Evolutionary conservation across 92 coral and sea anemone species (phyloP).

Genomic region (Actinernus sp.): DNA sequence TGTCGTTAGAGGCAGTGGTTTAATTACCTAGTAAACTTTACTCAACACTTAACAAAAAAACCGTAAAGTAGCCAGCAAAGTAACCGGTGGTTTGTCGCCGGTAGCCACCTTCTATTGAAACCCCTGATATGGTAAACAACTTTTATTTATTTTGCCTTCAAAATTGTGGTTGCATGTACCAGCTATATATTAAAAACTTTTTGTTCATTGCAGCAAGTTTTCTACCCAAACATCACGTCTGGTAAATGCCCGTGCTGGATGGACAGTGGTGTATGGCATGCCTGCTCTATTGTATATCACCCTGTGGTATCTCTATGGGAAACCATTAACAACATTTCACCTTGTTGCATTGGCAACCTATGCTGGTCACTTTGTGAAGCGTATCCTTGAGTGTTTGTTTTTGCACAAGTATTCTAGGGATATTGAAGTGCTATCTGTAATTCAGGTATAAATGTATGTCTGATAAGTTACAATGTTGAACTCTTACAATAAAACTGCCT

Average conservation of each 20-base stretch:
- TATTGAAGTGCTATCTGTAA: conserved; percentile 29
- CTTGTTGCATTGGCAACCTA: conserved; percentile 63
- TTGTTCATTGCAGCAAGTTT: conserved; percentile 62
- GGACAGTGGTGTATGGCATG: conserved; percentile 55
- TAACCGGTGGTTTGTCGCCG: too few species aligned
- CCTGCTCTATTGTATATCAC: conserved; percentile 64
- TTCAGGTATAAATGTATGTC: conserved; percentile 66
- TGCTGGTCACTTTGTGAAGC: conserved; percentile 69
- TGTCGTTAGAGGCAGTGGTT: too few species aligned
- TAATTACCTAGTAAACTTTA: too few species aligned
- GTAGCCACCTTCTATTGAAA: too few species aligned
- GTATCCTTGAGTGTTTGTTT: conserved; percentile 70
- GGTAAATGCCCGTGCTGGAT: conserved; percentile 66
- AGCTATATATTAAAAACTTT: too few species aligned
- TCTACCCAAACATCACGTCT: conserved; percentile 42
- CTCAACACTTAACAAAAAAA: too few species aligned
- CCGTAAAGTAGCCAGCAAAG: too few species aligned
- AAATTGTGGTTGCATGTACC: too few species aligned
- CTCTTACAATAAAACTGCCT: too few species aligned
- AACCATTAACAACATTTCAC: conserved; percentile 67
- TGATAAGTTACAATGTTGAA: background rate
- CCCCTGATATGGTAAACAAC: too few species aligned
- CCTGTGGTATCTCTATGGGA: conserved; percentile 62
- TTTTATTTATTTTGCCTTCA: too few species aligned
- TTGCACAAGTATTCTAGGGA: conserved; percentile 86